A percentile compares a stretch with the other conserved stretches of the same genome.
Evolutionary conservation across 1,140 invertebrate genomes (phyloP).

Genomic region (Drosophila melanica): DNA sequence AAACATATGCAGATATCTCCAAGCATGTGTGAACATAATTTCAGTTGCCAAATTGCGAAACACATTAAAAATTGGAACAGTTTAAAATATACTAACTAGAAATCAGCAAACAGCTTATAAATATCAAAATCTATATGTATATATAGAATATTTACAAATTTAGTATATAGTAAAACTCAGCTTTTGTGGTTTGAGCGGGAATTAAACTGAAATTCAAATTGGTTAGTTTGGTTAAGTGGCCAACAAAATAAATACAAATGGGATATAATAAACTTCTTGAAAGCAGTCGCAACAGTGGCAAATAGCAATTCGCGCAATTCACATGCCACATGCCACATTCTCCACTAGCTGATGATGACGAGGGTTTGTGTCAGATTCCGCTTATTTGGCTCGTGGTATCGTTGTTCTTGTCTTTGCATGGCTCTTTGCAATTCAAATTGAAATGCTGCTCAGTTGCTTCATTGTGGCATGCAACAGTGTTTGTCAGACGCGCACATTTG

Average conservation of each 20-base stretch:
- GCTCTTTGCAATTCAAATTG: constrained; percentile 17
- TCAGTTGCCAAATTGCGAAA: constrained; percentile 42
- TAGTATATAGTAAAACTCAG: too few species aligned
- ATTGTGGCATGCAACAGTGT: constrained; percentile 1
- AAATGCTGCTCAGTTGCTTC: constrained; percentile 5
- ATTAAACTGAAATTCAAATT: too few species aligned
- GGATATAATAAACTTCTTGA: constrained; percentile 22
- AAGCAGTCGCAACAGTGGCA: background rate
- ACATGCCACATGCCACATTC: constrained; percentile 13
- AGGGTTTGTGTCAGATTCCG: constrained; percentile 6
- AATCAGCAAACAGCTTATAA: too few species aligned
- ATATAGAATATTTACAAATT: too few species aligned
- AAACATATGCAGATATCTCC: constrained; percentile 6
- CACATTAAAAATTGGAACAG: constrained; percentile 76
- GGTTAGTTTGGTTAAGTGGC: too few species aligned
- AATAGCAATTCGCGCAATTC: constrained; percentile 15
- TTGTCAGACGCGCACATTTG: background rate
- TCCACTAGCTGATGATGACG: constrained; percentile 13
- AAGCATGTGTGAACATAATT: constrained; percentile 26
- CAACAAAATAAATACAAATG: background rate
- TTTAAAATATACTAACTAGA: constrained; percentile 45
- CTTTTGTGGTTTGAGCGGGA: too few species aligned
- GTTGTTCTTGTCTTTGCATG: background rate
- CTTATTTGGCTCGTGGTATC: background rate
- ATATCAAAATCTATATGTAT: too few species aligned